These are phyloP conservation scores for Drosophila mojavensis DNA, from an alignment of 1,140 invertebrate species.

Conservation along the genomic window DNA sequence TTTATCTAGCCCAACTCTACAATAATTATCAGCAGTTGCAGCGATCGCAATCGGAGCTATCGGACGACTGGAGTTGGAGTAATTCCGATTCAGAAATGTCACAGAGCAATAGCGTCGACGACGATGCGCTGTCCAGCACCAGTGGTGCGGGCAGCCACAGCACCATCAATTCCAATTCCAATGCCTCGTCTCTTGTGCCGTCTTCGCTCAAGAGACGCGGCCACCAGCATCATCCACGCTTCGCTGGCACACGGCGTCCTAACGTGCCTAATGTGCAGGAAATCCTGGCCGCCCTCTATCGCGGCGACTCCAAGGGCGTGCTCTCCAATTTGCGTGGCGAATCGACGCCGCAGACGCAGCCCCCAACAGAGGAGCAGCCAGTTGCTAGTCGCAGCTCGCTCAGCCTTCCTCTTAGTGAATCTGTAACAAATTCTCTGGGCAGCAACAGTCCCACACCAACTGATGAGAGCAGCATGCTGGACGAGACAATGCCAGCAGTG, in stretches of 20 bases:
- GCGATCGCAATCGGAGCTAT: conserved; percentile 34
- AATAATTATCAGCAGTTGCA: conserved; percentile 53
- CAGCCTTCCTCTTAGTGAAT: conserved; percentile 72
- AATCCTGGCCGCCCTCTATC: conserved; percentile 80
- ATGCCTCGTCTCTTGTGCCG: conserved; percentile 48
- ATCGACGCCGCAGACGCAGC: not conserved
- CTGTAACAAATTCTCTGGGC: conserved; percentile 75
- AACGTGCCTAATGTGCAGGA: conserved; percentile 80
- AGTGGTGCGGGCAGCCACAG: conserved; percentile 86
- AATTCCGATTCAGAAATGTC: conserved; percentile 65
- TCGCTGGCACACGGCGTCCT: conserved; percentile 84
- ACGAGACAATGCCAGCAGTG: conserved; percentile 55
- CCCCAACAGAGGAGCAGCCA: conserved; percentile 22
- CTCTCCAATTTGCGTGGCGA: conserved; percentile 69
- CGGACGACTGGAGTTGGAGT: conserved; percentile 64
- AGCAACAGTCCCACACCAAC: conserved; percentile 82
- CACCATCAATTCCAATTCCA: conserved; percentile 82
- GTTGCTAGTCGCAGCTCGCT: conserved; percentile 58
- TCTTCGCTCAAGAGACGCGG: conserved; percentile 88
- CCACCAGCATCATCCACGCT: conserved; percentile 91
- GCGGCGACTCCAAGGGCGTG: conserved; percentile 72
- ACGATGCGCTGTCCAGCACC: conserved; percentile 78
- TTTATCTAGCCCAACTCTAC: conserved; percentile 67
- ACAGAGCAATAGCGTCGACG: conserved; percentile 45
- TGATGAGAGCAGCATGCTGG: conserved; percentile 79